These are phyloP conservation scores for Microchrysa polita DNA, from an alignment of 2,888 invertebrate species.

Conservation along the genomic window DNA sequence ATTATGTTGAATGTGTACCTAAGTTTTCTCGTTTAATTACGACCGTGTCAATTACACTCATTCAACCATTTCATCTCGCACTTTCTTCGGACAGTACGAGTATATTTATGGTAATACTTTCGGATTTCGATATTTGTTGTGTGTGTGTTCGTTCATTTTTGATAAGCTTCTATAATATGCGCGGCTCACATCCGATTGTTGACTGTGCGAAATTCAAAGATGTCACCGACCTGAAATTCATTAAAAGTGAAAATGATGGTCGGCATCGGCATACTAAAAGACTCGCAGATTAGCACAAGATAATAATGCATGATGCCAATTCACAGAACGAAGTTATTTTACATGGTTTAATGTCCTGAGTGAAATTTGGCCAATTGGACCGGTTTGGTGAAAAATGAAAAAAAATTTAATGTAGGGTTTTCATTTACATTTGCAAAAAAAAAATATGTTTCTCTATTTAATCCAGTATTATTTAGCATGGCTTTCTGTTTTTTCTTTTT, in stretches of 20 bases:
- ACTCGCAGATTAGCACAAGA: not conserved
- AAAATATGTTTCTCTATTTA: too few relatives aligned
- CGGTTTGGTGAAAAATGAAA: too few relatives aligned
- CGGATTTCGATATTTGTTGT: not conserved
- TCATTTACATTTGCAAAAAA: too few relatives aligned
- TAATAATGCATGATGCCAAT: not conserved
- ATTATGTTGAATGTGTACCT: not conserved
- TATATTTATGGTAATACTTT: slow-evolving; percentile 3
- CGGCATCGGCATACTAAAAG: not conserved
- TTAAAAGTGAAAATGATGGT: slow-evolving; percentile 14
- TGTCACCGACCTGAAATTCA: slow-evolving; percentile 8
- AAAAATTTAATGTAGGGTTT: too few relatives aligned
- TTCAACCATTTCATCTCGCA: not conserved
- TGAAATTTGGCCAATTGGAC: not conserved
- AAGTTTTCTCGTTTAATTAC: slow-evolving; percentile 1
- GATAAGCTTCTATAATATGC: not conserved
- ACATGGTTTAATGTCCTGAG: not conserved
- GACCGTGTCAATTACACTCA: not conserved
- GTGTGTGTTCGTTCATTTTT: not conserved
- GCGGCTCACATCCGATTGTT: not conserved
- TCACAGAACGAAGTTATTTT: not conserved
- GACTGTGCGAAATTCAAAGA: slow-evolving; percentile 12
- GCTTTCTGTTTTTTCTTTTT: too few relatives aligned
- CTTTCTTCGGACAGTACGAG: slow-evolving; percentile 2
- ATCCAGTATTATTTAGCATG: too few relatives aligned